Percentiles rank a stretch among this genome's conserved stretches.
Conservation (phyloP, 1,140 invertebrate genomes). For the Drosophila serrata region DNA sequence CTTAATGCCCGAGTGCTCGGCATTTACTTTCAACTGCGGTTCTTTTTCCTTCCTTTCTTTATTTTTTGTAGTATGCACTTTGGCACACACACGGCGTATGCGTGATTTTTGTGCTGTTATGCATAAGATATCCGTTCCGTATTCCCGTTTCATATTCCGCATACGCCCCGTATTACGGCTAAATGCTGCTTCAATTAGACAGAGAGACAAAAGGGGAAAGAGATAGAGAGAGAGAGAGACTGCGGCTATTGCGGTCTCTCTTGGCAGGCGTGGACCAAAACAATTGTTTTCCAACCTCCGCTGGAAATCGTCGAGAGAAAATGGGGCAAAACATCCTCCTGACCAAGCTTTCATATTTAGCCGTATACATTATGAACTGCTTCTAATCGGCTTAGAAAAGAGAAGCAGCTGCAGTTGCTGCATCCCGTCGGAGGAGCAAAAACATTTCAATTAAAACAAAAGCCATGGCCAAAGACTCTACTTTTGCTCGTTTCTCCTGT, state of each 20-base stretch:
- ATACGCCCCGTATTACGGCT: constrained; percentile 27
- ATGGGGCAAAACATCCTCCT: constrained; percentile 29
- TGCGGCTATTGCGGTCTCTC: constrained; percentile 50
- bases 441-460: constrained; percentile 81
- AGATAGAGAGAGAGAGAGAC: constrained; percentile 10
- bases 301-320: constrained; percentile 5
- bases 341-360: constrained; percentile 67
- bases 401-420: constrained; percentile 37
- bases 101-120: constrained; percentile 56
- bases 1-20: not conserved
- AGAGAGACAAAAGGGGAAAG: constrained; percentile 36
- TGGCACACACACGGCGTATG: constrained; percentile 46
- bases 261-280: constrained; percentile 34
- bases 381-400: constrained; percentile 75
- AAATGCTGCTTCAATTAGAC: constrained; percentile 69
- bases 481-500: not conserved
- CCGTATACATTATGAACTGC: constrained; percentile 74
- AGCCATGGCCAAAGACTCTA: constrained; percentile 59
- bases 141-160: constrained; percentile 1
- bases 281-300: constrained; percentile 58
- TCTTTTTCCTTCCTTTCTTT: not conserved
- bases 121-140: constrained; percentile 37
- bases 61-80: constrained; percentile 10
- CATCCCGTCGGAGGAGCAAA: constrained; percentile 47
- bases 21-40: constrained; percentile 31